Evolutionary conservation across 2,113 vertebrate genomes (phyloP), one percentile per base, ranked within the genome.

Genomic region (Scytalopus superciliaris): DNA sequence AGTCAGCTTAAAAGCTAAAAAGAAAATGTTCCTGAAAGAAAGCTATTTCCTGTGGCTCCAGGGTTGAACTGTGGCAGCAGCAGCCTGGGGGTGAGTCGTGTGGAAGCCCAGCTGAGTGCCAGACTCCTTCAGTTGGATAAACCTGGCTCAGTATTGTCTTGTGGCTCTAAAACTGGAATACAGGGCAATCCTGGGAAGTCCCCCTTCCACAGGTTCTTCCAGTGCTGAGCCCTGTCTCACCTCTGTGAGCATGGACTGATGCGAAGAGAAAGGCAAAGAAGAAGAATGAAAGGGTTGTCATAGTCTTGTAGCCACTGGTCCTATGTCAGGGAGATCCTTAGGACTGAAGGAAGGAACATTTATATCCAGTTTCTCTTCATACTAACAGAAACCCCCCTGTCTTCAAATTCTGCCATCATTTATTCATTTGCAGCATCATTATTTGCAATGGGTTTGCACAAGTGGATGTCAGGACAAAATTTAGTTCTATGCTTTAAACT

Each of bases 361-460:
- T 33, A 19, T 1, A 2, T 73, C 24, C 15, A 11, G 10, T 40
- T 69, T 88, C 55, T 73, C 33, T 60, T 94, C 49, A 68, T 16
- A 23, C 12, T 49, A 27, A 5, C 2, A 13, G 27, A 74, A 16
- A 66, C 8, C 40, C 40, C 2, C 5, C 1, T 0, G 3, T 19
- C n/a, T 70, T 53, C 42, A 55, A 50, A 76, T 69, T 50, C 30
- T 85, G 25, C 35, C 14, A 22, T 90, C 12, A 10, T 45, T 49
- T 49, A 19, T 49, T 30, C 25, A 45, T 63, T 63, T 86, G 25
- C 37, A 70, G 8, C 35, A 40, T 49, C 24, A 16, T 28, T 73
- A 24, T 45, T 53, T 84, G 49, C 31, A 44, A 25, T 37, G 45
- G 18, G 11, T 73, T 77, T 63, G 39, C 35, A 81, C 17, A 68